These are phyloP conservation scores for Elgaria multicarinata DNA, from an alignment of 2,113 vertebrate species.

Conservation along the genomic window DNA sequence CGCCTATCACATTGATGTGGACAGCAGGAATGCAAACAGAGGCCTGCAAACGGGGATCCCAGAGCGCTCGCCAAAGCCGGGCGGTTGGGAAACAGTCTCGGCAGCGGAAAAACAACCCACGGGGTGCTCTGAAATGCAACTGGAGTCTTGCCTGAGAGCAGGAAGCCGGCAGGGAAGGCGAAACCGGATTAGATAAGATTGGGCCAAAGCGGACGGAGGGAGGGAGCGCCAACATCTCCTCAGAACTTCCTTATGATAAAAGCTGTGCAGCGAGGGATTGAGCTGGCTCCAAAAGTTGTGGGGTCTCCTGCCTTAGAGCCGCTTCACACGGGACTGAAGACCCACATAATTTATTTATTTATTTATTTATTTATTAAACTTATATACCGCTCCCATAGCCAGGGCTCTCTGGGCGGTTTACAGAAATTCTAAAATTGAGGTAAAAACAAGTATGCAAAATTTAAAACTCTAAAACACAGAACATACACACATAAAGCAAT, in stretches of 20 bases:
- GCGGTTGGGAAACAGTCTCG: neutral
- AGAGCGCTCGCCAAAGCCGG: neutral
- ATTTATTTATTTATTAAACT: no score
- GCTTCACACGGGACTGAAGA: neutral
- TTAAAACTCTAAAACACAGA: no score
- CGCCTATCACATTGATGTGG: constrained; percentile 14
- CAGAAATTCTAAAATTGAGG: no score
- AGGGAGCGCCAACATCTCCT: neutral
- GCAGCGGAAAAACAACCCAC: neutral
- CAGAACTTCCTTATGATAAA: neutral
- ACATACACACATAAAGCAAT: no score
- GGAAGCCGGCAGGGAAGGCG: neutral
- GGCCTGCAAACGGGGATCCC: neutral
- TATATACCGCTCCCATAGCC: no score
- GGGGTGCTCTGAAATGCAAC: neutral
- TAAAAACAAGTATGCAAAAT: no score
- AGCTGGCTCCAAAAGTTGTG: neutral
- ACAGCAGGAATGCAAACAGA: constrained; percentile 9
- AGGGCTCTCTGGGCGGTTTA: no score
- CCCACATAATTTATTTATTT: neutral
- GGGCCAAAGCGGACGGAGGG: neutral
- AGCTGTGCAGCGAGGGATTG: neutral
- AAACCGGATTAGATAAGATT: constrained; percentile 35
- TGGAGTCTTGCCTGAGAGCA: neutral
- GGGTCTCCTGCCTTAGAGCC: neutral